Percentiles rank a stretch among this genome's conserved stretches.
Evolutionary conservation across 2,113 vertebrate genomes (phyloP).

Genomic region (Nettapus auritus): DNA sequence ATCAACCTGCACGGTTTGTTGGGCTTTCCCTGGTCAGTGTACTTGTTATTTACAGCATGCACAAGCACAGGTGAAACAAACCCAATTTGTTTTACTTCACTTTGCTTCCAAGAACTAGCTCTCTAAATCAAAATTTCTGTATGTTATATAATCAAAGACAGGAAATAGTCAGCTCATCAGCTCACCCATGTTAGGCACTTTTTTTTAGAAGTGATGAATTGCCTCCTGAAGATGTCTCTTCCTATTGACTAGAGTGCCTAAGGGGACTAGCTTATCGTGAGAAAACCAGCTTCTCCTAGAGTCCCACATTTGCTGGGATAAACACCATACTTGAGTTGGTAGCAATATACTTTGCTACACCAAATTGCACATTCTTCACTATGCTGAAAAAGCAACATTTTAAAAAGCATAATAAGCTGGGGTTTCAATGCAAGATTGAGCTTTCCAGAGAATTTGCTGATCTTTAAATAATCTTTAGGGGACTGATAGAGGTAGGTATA

Average conservation of each 20-base stretch:
- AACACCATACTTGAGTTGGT: background rate
- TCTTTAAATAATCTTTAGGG: background rate
- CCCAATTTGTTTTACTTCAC: background rate
- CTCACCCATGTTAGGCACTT: background rate
- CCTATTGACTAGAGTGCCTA: background rate
- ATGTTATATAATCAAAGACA: background rate
- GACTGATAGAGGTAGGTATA: background rate
- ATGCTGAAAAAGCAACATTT: background rate
- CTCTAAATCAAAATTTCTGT: background rate
- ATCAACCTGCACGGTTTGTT: rapidly evolving
- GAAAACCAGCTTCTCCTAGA: background rate
- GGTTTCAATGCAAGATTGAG: background rate
- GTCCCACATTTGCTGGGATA: background rate
- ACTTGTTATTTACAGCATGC: background rate
- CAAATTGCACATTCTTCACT: background rate
- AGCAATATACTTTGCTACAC: background rate
- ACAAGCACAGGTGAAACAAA: background rate
- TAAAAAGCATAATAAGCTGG: background rate
- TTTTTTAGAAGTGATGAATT: background rate
- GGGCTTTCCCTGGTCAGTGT: background rate
- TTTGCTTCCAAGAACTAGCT: background rate
- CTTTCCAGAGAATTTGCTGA: background rate
- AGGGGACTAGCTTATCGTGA: background rate
- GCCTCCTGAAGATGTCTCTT: background rate
- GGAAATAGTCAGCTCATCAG: background rate